These are phyloP conservation scores for Himantopus leucocephalus DNA, from an alignment of 2,113 vertebrate species.

Conservation along the genomic window DNA sequence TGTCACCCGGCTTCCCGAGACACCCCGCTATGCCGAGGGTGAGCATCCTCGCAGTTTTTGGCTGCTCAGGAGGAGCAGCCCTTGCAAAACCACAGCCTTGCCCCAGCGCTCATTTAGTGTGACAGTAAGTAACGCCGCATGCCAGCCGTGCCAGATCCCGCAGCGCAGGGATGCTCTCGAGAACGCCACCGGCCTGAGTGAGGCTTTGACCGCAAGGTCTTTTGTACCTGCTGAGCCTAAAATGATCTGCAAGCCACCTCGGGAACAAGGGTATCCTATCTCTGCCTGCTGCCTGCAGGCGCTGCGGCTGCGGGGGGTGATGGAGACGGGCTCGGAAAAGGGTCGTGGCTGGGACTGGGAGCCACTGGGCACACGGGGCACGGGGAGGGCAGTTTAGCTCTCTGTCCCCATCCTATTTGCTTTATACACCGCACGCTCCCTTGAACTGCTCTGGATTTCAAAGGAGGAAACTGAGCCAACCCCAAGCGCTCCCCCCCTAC, in stretches of 20 bases:
- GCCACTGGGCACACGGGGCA: accelerated
- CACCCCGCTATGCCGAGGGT: accelerated
- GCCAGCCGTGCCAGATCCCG: not conserved
- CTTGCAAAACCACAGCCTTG: not conserved
- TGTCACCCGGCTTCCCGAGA: not conserved
- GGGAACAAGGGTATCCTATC: not conserved
- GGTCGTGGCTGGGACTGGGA: not conserved
- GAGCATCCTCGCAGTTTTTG: not conserved
- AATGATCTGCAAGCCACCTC: not conserved
- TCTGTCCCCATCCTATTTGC: accelerated
- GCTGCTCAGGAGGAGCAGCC: not conserved
- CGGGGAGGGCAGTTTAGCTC: not conserved
- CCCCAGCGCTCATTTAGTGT: not conserved
- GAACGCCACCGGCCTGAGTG: not conserved
- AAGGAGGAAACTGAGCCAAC: not conserved
- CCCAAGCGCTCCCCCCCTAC: accelerated
- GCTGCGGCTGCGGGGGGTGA: not conserved
- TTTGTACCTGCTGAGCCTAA: not conserved
- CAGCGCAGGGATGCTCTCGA: not conserved
- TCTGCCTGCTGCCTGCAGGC: not conserved
- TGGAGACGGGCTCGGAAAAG: not conserved
- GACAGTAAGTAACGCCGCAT: not conserved
- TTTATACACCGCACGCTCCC: accelerated
- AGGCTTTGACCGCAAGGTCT: not conserved
- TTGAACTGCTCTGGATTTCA: not conserved